Conservation (phyloP, 35 echinoderm and acorn worm genomes). For the Apostichopus californicus region DNA sequence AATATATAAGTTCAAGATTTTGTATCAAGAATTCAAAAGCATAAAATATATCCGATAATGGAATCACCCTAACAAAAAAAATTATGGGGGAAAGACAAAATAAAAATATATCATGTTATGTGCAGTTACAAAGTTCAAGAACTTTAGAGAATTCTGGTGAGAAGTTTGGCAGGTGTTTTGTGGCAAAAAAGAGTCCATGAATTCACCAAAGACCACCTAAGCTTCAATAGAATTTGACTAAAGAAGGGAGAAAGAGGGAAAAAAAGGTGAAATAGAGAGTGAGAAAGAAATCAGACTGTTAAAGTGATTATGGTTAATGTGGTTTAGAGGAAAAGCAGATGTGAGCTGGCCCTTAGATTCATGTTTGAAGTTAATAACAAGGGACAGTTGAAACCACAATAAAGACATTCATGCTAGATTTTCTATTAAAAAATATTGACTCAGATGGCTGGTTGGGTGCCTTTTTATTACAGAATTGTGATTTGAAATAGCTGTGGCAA, state of each 20-base stretch:
- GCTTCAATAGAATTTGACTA: background rate
- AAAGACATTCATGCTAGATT: conserved; percentile 31
- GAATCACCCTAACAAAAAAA: no score
- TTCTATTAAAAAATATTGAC: background rate
- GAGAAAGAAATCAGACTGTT: background rate
- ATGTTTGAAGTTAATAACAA: conserved; percentile 19
- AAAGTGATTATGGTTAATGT: conserved; percentile 18
- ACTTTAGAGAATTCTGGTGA: background rate
- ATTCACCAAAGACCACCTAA: background rate
- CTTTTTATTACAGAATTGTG: conserved; percentile 20
- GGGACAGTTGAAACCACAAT: background rate
- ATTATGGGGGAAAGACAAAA: no score
- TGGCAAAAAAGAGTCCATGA: background rate
- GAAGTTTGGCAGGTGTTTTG: background rate
- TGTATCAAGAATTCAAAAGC: no score
- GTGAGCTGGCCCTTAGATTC: background rate
- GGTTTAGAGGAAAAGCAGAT: conserved; percentile 18
- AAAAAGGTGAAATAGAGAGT: background rate
- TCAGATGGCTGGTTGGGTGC: background rate
- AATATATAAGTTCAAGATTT: no score
- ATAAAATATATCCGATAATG: no score
- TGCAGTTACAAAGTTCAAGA: background rate
- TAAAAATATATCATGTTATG: no score
- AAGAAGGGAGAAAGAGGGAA: background rate
- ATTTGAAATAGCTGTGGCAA: background rate